phyloP scores from a whole-genome alignment of 2,113 vertebrate species.

The Chaetodon trifascialis region DNA sequence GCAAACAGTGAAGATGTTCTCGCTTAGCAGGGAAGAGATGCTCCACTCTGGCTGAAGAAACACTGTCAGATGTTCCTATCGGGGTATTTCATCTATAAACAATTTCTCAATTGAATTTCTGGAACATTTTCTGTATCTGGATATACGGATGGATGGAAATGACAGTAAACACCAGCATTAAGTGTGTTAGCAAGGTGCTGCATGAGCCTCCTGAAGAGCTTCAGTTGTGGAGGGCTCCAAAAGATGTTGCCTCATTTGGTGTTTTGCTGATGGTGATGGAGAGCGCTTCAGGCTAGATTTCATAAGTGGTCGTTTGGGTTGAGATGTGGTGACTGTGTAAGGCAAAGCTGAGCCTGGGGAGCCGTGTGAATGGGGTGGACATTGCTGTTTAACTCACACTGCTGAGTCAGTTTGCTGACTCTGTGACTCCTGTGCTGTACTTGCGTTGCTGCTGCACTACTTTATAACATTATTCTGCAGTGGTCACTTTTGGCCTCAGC shows the following conservation, averaged over 20 bases:
- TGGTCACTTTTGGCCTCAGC: too few relatives aligned
- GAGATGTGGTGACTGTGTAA: background rate
- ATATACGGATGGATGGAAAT: constrained; percentile 6
- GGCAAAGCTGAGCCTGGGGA: background rate
- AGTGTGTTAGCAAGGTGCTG: background rate
- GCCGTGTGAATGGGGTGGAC: background rate
- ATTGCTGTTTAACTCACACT: too few relatives aligned
- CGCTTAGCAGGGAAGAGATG: background rate
- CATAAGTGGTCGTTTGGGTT: background rate
- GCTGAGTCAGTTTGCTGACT: too few relatives aligned
- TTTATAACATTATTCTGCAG: too few relatives aligned
- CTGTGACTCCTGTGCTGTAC: too few relatives aligned
- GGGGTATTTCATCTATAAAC: constrained; percentile 10
- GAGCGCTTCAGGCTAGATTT: background rate
- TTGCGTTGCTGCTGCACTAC: too few relatives aligned
- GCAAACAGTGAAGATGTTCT: constrained; percentile 22
- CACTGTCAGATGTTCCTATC: background rate
- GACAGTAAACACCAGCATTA: background rate
- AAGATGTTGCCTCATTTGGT: background rate
- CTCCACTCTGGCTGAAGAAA: constrained; percentile 3
- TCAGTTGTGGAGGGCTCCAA: background rate
- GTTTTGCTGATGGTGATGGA: background rate
- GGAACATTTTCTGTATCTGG: background rate
- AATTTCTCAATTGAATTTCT: constrained; percentile 19
- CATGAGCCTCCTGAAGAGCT: background rate